A percentile compares a stretch with the other conserved stretches of the same genome.
Conservation (phyloP, 2,797 vertebrate genomes). For the Moxostoma hubbsi region DNA sequence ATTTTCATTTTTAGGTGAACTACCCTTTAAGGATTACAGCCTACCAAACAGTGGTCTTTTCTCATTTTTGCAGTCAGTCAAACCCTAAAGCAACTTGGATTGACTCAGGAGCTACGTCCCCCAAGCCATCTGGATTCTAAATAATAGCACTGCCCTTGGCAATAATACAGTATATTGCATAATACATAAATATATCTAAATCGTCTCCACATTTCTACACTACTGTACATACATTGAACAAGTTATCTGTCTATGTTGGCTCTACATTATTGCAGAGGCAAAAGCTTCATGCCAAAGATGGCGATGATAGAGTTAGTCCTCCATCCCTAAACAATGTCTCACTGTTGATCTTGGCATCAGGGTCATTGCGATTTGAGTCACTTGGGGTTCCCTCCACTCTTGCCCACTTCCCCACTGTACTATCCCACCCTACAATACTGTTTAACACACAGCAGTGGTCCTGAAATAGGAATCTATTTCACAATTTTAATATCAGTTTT, state of each 20-base stretch:
- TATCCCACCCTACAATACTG: conserved; percentile 98
- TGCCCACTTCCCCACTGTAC: conserved; percentile 94
- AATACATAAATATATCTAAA: too few relatives aligned
- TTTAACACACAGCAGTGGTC: conserved; percentile 97
- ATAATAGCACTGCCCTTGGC: too few relatives aligned
- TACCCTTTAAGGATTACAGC: too few relatives aligned
- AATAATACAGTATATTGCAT: too few relatives aligned
- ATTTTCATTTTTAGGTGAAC: too few relatives aligned
- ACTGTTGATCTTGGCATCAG: conserved; percentile 94
- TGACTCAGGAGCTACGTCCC: too few relatives aligned
- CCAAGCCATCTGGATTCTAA: too few relatives aligned
- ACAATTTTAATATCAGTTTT: neutral
- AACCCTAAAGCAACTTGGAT: too few relatives aligned
- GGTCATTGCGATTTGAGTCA: conserved; percentile 97
- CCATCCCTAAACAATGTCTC: conserved; percentile 97
- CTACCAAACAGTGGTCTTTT: too few relatives aligned
- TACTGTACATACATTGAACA: too few relatives aligned
- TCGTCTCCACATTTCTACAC: too few relatives aligned
- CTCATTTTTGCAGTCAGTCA: too few relatives aligned
- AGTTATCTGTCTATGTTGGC: neutral
- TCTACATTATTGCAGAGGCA: neutral
- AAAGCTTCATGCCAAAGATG: conserved; percentile 84
- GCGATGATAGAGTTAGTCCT: conserved; percentile 96
- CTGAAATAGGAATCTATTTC: conserved; percentile 66
- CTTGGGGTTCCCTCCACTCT: conserved; percentile 95